phyloP scores from a whole-genome alignment of 2,113 vertebrate species.

The Rafetus swinhoei region DNA sequence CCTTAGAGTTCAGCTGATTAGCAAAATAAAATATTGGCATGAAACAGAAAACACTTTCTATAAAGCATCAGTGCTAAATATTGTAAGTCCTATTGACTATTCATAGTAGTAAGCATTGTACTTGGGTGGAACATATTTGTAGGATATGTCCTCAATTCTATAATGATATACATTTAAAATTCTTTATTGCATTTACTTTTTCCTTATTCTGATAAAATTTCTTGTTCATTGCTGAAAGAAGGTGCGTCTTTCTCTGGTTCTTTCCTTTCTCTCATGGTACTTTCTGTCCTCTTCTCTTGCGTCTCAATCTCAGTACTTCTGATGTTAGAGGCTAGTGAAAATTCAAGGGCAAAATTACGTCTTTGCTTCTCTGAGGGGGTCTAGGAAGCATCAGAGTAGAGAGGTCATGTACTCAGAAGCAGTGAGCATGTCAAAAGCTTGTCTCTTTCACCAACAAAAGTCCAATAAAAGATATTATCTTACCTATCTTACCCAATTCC shows the following conservation, averaged over 20 bases:
- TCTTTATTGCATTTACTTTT: background rate
- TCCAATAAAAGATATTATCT: background rate
- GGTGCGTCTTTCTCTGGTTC: background rate
- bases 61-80: background rate
- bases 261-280: fast-evolving
- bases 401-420: background rate
- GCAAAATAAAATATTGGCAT: background rate
- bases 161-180: background rate
- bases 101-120: background rate
- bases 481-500: background rate
- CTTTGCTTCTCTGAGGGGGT: background rate
- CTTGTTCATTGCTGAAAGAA: background rate
- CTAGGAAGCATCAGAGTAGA: background rate
- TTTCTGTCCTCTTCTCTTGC: background rate
- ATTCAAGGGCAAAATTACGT: background rate
- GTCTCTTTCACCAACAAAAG: background rate
- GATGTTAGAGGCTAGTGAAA: background rate
- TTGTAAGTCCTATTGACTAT: background rate
- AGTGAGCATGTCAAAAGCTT: background rate
- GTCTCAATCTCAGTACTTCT: background rate
- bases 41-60: background rate
- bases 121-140: background rate
- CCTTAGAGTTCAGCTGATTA: background rate
- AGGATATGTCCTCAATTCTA: background rate
- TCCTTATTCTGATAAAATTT: background rate